phyloP scores from a whole-genome alignment of 1,140 invertebrate genomes.

The Conus betulinus region DNA sequence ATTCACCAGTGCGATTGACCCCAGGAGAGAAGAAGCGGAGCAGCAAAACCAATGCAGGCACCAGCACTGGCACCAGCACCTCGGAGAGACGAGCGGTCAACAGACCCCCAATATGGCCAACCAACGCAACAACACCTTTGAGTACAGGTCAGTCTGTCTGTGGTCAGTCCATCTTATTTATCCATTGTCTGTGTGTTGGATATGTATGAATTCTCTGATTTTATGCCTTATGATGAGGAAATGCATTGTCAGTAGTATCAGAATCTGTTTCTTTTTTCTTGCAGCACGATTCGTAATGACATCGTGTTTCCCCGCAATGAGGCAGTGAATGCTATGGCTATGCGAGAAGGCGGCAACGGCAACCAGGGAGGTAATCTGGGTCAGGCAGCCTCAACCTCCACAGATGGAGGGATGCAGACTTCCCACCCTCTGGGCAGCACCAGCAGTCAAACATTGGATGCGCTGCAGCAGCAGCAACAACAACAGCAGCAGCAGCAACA shows the following conservation, averaged over 20 bases:
- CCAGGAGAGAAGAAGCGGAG: constrained; percentile 32
- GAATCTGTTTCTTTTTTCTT: background rate
- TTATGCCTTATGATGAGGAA: too few relatives aligned
- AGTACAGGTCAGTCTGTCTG: constrained; percentile 7
- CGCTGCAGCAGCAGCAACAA: constrained; percentile 26
- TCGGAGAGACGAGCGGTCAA: constrained; percentile 22
- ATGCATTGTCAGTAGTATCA: too few relatives aligned
- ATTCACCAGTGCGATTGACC: constrained; percentile 32
- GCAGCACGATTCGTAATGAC: constrained; percentile 22
- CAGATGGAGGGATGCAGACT: constrained; percentile 25
- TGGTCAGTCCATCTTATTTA: too few relatives aligned
- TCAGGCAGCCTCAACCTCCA: background rate
- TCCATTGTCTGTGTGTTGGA: too few relatives aligned
- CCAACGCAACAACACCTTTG: constrained; percentile 27
- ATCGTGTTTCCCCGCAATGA: constrained; percentile 36
- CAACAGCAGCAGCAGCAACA: constrained; percentile 33
- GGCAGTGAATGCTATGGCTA: constrained; percentile 30
- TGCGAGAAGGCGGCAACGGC: constrained; percentile 13
- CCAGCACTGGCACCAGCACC: constrained; percentile 30
- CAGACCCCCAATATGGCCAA: constrained; percentile 20
- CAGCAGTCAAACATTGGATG: background rate
- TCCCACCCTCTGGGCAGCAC: constrained; percentile 21
- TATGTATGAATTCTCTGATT: too few relatives aligned
- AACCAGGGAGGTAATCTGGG: background rate
- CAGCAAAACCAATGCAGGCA: background rate